A percentile compares a stretch with the other conserved stretches of the same genome.
These are phyloP conservation scores for Drosophila neutralis DNA, from an alignment of 2,888 invertebrate species.

Conservation along the genomic window DNA sequence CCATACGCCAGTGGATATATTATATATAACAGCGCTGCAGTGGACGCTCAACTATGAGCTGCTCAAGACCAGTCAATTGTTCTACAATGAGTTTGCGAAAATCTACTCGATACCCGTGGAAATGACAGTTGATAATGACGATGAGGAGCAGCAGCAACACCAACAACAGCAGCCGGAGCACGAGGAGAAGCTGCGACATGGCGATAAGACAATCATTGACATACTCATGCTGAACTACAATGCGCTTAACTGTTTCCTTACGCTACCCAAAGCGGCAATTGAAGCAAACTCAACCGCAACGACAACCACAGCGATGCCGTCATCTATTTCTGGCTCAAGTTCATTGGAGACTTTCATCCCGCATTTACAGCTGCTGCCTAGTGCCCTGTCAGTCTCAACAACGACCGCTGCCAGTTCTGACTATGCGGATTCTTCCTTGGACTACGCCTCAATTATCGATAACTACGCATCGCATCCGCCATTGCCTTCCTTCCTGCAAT, in stretches of 20 bases:
- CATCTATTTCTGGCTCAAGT: constrained; percentile 67
- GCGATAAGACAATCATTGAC: constrained; percentile 81
- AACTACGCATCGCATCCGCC: constrained; percentile 50
- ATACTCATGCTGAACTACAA: constrained; percentile 81
- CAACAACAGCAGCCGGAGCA: constrained; percentile 18
- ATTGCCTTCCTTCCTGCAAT: constrained; percentile 67
- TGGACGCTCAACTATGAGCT: constrained; percentile 84
- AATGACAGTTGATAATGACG: constrained; percentile 57
- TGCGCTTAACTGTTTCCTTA: constrained; percentile 81
- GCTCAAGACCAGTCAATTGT: constrained; percentile 80
- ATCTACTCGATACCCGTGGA: constrained; percentile 78
- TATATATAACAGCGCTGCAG: constrained; percentile 81
- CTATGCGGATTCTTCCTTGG: constrained; percentile 49
- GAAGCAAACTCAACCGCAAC: constrained; percentile 31
- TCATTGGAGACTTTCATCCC: constrained; percentile 76
- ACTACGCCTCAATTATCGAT: constrained; percentile 58
- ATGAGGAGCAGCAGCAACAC: constrained; percentile 17
- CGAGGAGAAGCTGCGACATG: constrained; percentile 61
- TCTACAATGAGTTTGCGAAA: constrained; percentile 81
- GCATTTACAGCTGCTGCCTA: constrained; percentile 57
- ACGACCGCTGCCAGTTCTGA: constrained; percentile 52
- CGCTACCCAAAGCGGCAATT: constrained; percentile 72
- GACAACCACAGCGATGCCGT: constrained; percentile 12
- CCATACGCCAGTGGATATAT: constrained; percentile 75
- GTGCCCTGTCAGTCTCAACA: constrained; percentile 58